Conservation (phyloP, 2,888 invertebrate species). For the Heteromurus nitidus region DNA sequence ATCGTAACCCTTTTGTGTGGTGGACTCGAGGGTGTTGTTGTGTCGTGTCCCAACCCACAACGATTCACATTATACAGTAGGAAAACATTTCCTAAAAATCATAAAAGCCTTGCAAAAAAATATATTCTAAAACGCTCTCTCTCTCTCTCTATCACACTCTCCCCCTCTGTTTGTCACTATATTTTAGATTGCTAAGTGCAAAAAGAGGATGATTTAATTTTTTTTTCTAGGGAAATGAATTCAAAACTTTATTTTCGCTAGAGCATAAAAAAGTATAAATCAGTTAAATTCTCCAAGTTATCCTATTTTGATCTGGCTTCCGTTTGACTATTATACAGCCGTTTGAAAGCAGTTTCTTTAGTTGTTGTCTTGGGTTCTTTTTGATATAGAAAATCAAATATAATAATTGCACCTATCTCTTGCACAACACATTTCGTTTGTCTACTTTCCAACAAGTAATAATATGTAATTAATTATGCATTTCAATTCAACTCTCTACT, state of each 20-base stretch:
- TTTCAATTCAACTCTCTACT: not conserved
- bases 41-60: constrained; percentile 42
- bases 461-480: not conserved
- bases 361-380: no score
- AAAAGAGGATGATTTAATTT: no score
- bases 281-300: constrained; percentile 62
- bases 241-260: no score
- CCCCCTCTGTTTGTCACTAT: constrained; percentile 16
- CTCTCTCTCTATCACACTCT: constrained; percentile 47
- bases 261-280: no score
- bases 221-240: constrained; percentile 31
- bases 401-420: not conserved
- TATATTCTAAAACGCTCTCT: constrained; percentile 24
- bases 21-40: constrained; percentile 43
- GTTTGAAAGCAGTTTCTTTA: no score
- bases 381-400: not conserved
- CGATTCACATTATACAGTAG: constrained; percentile 65
- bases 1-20: constrained; percentile 41
- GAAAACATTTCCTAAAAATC: constrained; percentile 60
- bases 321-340: not conserved
- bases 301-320: constrained; percentile 46
- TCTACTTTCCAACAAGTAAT: not conserved
- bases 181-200: not conserved
- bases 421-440: not conserved
- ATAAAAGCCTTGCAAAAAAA: constrained; percentile 30